Evolutionary conservation across 2,888 invertebrate species (phyloP), one percentile per base, ranked within the genome.

Genomic region (Calameuta idolon): DNA sequence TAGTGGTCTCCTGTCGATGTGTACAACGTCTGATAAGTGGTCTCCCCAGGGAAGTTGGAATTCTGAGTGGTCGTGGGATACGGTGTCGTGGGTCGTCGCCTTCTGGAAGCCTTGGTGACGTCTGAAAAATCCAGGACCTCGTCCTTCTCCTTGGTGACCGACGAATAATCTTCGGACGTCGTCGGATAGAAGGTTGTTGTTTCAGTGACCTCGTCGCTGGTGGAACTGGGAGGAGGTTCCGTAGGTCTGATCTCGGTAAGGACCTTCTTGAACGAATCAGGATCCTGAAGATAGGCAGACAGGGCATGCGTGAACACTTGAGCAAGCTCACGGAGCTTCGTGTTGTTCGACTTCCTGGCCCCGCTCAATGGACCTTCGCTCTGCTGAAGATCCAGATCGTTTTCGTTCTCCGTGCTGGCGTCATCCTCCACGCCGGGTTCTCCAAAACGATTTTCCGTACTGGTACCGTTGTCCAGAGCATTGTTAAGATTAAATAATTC

Each of bases 231-330:
- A 31, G 95, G 93, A 0, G 96, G 96, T 85, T 96, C 96, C 0
- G 96, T 97, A 0, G 97, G 97, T 86, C 97, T 93, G 1, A 96
- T 95, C 83, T 96, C 95, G 11, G 95, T 95, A 33, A 97, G 90
- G 33, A 95, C 95, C 87, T 95, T 95, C 83, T 95, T 94, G 85
- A 97, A 97, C 76, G 95, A 95, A n/a, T 95, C 95, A 1, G 97
- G 97, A 90, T 97, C 95, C 90, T 97, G 95, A 5, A 97, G 92
- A 84, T 97, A 97, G 0, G 96, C 96, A 1, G 96, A 95, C 30
- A 97, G 91, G 0, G 97, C 97, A 87, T 96, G 95, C 0, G 97
- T 97, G 86, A 97, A 97, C 4, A 97, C 96, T 91, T 96, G 95
- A 0, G 97, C 97, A 5, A 97, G 91, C 90, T 97, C 96, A 76